Percentiles rank a stretch among this genome's conserved stretches.
These are phyloP conservation scores for Coregonus ussuriensis DNA, from an alignment of 2,797 vertebrate genomes.

Conservation along the genomic window DNA sequence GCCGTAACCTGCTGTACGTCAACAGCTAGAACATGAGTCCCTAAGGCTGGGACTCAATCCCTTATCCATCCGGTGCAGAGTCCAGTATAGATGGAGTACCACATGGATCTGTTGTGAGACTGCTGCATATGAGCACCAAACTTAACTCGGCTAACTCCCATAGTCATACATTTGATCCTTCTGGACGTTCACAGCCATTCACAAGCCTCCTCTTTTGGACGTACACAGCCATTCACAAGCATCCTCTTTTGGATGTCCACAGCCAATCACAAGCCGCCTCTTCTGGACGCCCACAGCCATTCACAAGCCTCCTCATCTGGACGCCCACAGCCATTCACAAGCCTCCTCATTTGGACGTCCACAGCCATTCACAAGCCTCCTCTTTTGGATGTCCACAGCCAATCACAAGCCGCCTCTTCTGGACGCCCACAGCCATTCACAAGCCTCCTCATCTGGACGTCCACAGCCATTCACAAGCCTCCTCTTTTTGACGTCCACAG, in stretches of 20 bases:
- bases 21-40: constrained; percentile 5
- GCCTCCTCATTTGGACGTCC: constrained; percentile 21
- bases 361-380: constrained; percentile 27
- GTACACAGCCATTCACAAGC: too few relatives aligned
- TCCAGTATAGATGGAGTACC: not conserved
- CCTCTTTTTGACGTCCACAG: too few relatives aligned
- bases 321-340: too few relatives aligned
- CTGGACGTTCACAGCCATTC: constrained; percentile 26
- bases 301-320: too few relatives aligned
- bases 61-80: constrained; percentile 2
- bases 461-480: too few relatives aligned
- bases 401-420: too few relatives aligned
- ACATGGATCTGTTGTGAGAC: not conserved
- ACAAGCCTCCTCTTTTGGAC: constrained; percentile 28
- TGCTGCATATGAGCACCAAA: not conserved
- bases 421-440: too few relatives aligned
- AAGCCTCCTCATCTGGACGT: too few relatives aligned
- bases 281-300: too few relatives aligned
- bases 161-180: constrained; percentile 32
- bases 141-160: constrained; percentile 26
- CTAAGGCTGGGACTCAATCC: constrained; percentile 28
- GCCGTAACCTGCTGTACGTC: constrained; percentile 4
- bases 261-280: too few relatives aligned
- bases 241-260: too few relatives aligned
- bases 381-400: constrained; percentile 13